Conservation (phyloP, 1,140 invertebrate species). For the Halyomorpha halys region DNA sequence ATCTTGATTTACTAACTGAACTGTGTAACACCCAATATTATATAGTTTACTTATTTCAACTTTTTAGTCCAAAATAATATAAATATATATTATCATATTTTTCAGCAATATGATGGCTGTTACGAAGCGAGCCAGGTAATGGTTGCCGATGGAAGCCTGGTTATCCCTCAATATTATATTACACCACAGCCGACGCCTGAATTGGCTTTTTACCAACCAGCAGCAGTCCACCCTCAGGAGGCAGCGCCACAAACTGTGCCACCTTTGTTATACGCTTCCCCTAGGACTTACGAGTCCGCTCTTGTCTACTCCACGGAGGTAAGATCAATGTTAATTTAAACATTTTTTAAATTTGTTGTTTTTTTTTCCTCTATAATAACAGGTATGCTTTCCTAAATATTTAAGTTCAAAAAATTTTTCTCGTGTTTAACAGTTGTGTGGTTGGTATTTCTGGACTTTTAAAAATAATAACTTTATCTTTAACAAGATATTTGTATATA, state of each 20-base stretch:
- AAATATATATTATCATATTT: not conserved
- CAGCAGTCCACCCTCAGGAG: not conserved
- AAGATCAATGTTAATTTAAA: not conserved
- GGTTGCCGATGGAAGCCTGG: not conserved
- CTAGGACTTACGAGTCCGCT: not conserved
- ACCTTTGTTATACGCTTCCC: not conserved
- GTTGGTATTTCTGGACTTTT: too few relatives aligned
- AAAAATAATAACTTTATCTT: too few relatives aligned
- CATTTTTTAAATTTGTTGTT: too few relatives aligned
- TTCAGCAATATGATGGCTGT: conserved; percentile 7
- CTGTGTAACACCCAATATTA: too few relatives aligned
- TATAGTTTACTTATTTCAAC: too few relatives aligned
- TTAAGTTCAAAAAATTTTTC: too few relatives aligned
- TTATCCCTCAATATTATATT: not conserved
- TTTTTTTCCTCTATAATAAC: too few relatives aligned
- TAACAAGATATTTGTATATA: too few relatives aligned
- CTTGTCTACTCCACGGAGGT: not conserved
- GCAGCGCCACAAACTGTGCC: not conserved
- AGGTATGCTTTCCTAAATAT: too few relatives aligned
- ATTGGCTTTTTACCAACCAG: not conserved
- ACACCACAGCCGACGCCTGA: not conserved
- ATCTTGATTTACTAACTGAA: too few relatives aligned
- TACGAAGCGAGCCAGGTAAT: not conserved
- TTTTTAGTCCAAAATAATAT: too few relatives aligned
- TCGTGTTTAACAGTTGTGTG: too few relatives aligned